These are phyloP conservation scores for Microctenopoma stevenorrisi DNA, from an alignment of 2,797 vertebrate genomes.

Conservation along the genomic window DNA sequence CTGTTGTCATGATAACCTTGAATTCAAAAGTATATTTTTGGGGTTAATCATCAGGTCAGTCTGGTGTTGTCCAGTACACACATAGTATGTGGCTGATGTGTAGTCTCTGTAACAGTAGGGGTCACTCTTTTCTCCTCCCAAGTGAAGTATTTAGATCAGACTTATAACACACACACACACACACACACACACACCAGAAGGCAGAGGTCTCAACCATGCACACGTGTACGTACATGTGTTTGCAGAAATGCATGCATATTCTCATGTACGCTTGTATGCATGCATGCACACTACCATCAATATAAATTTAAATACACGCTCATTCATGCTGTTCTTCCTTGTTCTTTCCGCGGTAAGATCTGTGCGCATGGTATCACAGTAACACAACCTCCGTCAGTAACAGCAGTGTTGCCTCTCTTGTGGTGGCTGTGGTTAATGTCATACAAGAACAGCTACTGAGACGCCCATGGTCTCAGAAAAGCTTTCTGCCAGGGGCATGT, in stretches of 20 bases:
- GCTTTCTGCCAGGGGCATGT: slow-evolving; percentile 66
- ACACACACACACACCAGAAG: background rate
- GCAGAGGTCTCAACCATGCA: slow-evolving; percentile 11
- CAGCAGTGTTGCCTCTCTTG: slow-evolving; percentile 66
- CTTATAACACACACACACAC: background rate
- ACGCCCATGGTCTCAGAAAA: slow-evolving; percentile 60
- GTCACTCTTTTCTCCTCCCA: slow-evolving; percentile 83
- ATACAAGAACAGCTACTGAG: slow-evolving; percentile 72
- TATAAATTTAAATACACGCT: slow-evolving; percentile 34
- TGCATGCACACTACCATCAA: slow-evolving; percentile 15
- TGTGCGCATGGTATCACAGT: slow-evolving; percentile 47
- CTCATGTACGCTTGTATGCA: slow-evolving; percentile 22
- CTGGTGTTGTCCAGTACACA: background rate
- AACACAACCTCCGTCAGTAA: slow-evolving; percentile 54
- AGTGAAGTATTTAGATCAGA: slow-evolving; percentile 32
- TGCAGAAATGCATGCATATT: slow-evolving; percentile 12
- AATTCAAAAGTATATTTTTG: slow-evolving; percentile 16
- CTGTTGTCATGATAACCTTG: slow-evolving; percentile 4
- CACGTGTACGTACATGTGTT: background rate
- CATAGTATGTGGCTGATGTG: slow-evolving; percentile 37
- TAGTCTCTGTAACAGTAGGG: slow-evolving; percentile 79
- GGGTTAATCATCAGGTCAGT: background rate
- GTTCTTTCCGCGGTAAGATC: slow-evolving; percentile 30
- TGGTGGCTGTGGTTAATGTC: slow-evolving; percentile 77
- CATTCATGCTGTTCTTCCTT: slow-evolving; percentile 7